phyloP scores from a whole-genome alignment of 2,888 invertebrate species.

The Mesorhabditis belari region DNA sequence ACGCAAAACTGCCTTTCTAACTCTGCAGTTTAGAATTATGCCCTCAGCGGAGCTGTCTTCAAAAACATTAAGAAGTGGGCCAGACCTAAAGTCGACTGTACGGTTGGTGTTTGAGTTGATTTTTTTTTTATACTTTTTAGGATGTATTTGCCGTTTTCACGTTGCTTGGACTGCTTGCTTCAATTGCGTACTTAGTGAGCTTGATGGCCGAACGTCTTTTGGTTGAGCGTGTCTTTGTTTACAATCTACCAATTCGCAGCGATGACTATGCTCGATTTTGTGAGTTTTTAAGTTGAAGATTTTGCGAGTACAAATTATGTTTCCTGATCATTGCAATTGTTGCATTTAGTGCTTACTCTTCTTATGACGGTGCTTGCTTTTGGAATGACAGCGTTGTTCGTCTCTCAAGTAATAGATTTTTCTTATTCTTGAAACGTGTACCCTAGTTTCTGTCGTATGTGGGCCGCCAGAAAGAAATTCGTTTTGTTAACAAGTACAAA shows the following conservation, averaged over 20 bases:
- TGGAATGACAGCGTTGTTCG: neutral
- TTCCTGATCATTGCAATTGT: neutral
- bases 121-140: constrained; percentile 5
- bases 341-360: neutral
- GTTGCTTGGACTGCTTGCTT: constrained; percentile 3
- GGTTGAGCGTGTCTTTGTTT: constrained; percentile 3
- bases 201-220: constrained; percentile 11
- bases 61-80: constrained; percentile 31
- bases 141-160: constrained; percentile 7
- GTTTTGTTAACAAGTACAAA: neutral
- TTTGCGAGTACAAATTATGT: neutral
- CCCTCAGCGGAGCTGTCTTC: constrained; percentile 23
- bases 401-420: too few species aligned
- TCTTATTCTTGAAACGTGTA: too few species aligned
- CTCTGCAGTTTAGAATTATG: constrained; percentile 13
- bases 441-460: neutral
- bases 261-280: constrained; percentile 22
- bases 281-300: too few species aligned
- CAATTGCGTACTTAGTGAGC: constrained; percentile 10
- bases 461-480: neutral
- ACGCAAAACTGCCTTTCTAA: neutral
- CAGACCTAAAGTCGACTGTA: constrained; percentile 20
- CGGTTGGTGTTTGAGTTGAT: neutral
- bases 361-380: neutral
- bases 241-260: constrained; percentile 6